phyloP scores from a whole-genome alignment of 2,797 vertebrate genomes.

The Pantherophis alleghaniensis region DNA sequence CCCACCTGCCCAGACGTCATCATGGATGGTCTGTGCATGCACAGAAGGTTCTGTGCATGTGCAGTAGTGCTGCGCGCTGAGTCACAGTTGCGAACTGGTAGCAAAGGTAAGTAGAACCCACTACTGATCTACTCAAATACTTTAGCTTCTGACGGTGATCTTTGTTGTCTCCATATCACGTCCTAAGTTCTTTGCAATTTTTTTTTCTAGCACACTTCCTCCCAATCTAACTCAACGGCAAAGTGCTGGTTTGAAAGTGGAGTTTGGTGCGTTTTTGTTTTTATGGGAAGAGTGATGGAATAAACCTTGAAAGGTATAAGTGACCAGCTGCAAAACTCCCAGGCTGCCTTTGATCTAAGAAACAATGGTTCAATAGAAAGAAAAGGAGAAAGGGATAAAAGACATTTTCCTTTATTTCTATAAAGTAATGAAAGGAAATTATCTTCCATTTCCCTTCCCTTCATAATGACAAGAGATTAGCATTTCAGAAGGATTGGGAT shows the following conservation, averaged over 20 bases:
- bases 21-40: no score
- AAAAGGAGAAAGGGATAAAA: neutral
- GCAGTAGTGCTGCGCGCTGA: no score
- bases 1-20: no score
- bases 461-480: slow-evolving; percentile 58
- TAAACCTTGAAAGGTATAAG: slow-evolving; percentile 19
- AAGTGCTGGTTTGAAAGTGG: neutral
- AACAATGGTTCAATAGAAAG: slow-evolving; percentile 31
- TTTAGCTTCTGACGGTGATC: neutral
- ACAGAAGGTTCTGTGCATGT: no score
- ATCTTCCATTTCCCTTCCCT: slow-evolving; percentile 52
- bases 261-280: neutral
- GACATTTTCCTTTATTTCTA: slow-evolving; percentile 37
- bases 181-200: no score
- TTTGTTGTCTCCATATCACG: neutral
- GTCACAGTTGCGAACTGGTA: no score
- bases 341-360: slow-evolving; percentile 22
- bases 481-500: slow-evolving; percentile 49
- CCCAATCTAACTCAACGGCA: neutral
- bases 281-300: neutral
- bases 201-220: neutral
- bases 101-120: no score
- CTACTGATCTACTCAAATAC: no score
- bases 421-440: slow-evolving; percentile 48
- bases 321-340: slow-evolving; percentile 21